Base-by-base conservation (phyloP, 64 coral and sea anemone species). In the Hydrozoanthus tunicans region DNA sequence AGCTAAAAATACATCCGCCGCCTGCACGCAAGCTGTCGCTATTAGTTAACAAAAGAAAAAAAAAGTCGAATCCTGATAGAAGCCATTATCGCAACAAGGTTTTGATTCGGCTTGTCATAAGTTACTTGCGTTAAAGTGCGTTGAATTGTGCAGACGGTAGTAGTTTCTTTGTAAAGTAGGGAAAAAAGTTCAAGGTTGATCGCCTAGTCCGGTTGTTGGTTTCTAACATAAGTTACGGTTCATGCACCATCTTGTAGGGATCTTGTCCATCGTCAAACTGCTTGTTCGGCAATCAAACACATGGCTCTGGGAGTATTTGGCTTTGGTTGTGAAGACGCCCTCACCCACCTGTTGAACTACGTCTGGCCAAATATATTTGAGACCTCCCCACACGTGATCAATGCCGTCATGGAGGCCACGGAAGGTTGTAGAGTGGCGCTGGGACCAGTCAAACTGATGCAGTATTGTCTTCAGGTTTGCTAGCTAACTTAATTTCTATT, bases 351-450 rank as follows among this genome's bases (percentile, higher is more conserved):
- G 15, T 66, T 99, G 32, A 99, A 99, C 73, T 96, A 99, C 58
- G 93, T 99, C 6, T 99, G 97, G 97, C 97, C 97, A 58, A 99
- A 99, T 73, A 99, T 99, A 78, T 99, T 99, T 82, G 97, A 99
- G 75, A 99, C 97, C 0, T 99, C 97, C 1, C 97, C 97, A 80
- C 97, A 99, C 78, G 97, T 99, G 17, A 93, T 99, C 11, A 99
- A 99, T 58, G 97, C 97, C 7, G 97, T 99, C 5, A 92, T 95
- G 92, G 97, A 99, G 55, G 94, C 97, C 56, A 92, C 95, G 1
- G 97, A 99, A 77, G 97, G 97, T 64, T 85, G 95, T 64, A 93
- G 97, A 81, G 97, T 99, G 25, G 97, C 97, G 3, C 77, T 99
- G 3, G 97, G 97, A 57, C 94, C 97, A 0, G 90, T 93, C 4